Base-by-base conservation (phyloP, 1,140 invertebrate species). In the Drosophila rufa region DNA sequence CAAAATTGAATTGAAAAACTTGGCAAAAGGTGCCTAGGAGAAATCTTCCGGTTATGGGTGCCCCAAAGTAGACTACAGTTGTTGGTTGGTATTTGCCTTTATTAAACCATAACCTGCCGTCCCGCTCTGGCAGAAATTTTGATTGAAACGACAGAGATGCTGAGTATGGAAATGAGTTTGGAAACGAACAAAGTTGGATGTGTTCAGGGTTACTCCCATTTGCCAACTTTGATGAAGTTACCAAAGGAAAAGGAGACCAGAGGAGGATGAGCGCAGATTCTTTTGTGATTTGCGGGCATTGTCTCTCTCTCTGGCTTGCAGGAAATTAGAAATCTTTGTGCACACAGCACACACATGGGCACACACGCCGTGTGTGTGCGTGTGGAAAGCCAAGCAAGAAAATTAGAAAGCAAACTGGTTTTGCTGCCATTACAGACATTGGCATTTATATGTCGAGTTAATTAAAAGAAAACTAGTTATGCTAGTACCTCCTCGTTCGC, bases 321-420 rank as follows among this genome's bases (percentile, higher is more conserved):
- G 77, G 77, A 84, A 84, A 84, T 85, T 77, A 77, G 77, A 84
- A 85, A 84, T 71, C 69, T 73, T 71, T 59, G 51, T 55, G 59
- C 53, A 74, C 75, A 79, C 80, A 61, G 43, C 60, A 57, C 36
- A 38, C 47, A 64, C 58, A 68, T 22, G n/a, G 36, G 6, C 19
- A 22, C 19, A 22, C 19, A 7, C 15, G 12, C 25, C 6, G n/a
- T 42, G 53, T 33, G 59, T 53, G 30, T 79, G 59, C 48, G 67
- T 59, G 60, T 62, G 71, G 61, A 71, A 86, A 85, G 61, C 70
- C 75, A 67, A 83, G 51, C 51, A 55, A 80, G 80, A 77, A 89
- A 89, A 89, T 89, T 89, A 81, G 84, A 89, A 89, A 89, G 84
- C 85, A 90, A 90, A 89, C 84, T 58, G 85, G 84, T 90, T 89